Evolutionary conservation across 2,797 vertebrate species (phyloP), one percentile per base, ranked within the genome.

Genomic region (Masticophis lateralis): DNA sequence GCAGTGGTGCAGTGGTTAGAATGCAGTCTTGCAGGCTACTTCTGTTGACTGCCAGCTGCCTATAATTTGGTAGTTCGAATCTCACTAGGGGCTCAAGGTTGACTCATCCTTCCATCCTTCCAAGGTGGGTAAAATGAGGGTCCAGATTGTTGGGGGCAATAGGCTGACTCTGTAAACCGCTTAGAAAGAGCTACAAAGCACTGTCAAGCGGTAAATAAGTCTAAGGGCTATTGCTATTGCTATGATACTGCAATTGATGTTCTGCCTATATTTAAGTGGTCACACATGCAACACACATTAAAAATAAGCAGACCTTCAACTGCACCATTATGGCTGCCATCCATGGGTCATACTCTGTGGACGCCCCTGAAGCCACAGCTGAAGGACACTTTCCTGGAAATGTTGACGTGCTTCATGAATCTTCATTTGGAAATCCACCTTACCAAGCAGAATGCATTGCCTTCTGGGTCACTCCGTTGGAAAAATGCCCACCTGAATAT

Each of bases 371-470:
- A 43, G 2, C 57, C 95, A 57, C 90, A 96, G 95, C 95, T 96
- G 96, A 96, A 95, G 94, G 93, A 86, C 93, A 95, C 87, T 88
- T 14, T 89, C 32, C 63, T 32, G 28, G 47, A 66, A 22, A 60
- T 59, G 66, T 32, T 69, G 66, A 32, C 4, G 12, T 16, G 66
- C 5, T 69, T 69, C n/a, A 16, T 32, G n/a, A 8, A 32, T 32
- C n/a, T 32, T 69, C n/a, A 32, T 69, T 69, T 27, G 20, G 56
- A 66, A n/a, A 55, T 43, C 61, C 94, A 86, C 74, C 92, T 95
- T 96, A 96, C 95, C 93, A 94, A 60, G 90, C 92, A 89, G 69
- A 90, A 90, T 96, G 96, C 96, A 95, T 96, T 94, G 95, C 94
- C 95, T 94, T 91, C 94, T n/a, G 92, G 91, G 94, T 89, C n/a